These are phyloP conservation scores for Hemicordylus capensis DNA, from an alignment of 2,113 vertebrate species.

Conservation along the genomic window DNA sequence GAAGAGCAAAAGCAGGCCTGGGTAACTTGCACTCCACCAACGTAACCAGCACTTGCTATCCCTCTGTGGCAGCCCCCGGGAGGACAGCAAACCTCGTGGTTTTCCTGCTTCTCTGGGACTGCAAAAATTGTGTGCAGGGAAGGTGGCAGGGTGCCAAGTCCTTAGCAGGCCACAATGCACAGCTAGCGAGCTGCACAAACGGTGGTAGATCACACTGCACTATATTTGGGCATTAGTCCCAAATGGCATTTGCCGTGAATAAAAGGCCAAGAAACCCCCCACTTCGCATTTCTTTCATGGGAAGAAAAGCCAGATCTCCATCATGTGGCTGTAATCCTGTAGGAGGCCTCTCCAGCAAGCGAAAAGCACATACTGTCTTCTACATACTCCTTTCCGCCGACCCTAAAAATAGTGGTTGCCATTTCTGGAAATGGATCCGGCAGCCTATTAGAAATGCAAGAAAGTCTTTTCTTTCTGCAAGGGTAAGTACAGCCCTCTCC, in stretches of 20 bases:
- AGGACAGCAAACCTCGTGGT: not conserved
- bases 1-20: not conserved
- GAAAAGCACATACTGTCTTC: not conserved
- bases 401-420: not conserved
- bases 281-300: not conserved
- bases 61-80: not conserved
- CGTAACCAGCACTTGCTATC: not conserved
- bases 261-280: not conserved
- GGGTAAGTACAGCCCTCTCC: not conserved
- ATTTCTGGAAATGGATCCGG: not conserved
- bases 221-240: not conserved
- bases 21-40: not conserved
- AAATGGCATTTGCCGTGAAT: not conserved
- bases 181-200: not conserved
- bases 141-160: too few relatives aligned
- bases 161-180: not conserved
- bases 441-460: not conserved
- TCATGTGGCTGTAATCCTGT: not conserved
- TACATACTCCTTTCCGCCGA: not conserved
- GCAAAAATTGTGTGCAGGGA: not conserved
- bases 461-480: not conserved
- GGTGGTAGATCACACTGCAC: not conserved
- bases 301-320: not conserved
- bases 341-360: not conserved
- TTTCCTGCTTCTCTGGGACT: not conserved